Evolutionary conservation across 2,888 invertebrate genomes (phyloP), one percentile per base, ranked within the genome.

Genomic region (Ormyrus nitidulus): DNA sequence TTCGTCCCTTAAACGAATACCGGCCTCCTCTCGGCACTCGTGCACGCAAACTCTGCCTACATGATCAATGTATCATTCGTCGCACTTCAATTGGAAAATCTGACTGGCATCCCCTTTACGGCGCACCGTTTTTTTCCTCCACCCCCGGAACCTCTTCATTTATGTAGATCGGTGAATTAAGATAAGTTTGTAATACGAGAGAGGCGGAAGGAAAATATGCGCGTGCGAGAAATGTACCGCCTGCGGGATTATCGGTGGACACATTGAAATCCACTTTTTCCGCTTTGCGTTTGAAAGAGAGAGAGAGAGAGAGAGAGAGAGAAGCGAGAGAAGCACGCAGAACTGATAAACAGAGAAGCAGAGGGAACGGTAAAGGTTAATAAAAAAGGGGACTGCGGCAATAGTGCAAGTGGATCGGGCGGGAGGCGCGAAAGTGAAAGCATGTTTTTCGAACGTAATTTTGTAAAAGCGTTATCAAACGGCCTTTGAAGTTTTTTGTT

Each of bases 161-260:
- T 85, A 84, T 76, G 77, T 81, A 83, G 85, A 86, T 87, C 85
- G 83, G 81, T 84, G 75, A 5, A 34, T 34, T 34, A 34, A 59
- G 85, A 85, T 85, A 84, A 82, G 84, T 83, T 83, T 83, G 80
- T 82, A 79, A 84, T 48, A 7, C 13, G 3, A 19, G 19, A n/a
- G 5, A 44, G 10, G 8, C 9, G 49, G 54, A 76, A 61, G 68
- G 13, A 65, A 66, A 11, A n/a, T 6, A 9, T 10, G 11, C 54
- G 58, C 46, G 53, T 70, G 69, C 77, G 76, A 56, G 65, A 53
- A 61, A 62, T 58, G 69, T 59, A 62, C 70, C 68, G 70, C 9
- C 19, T 59, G 69, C 64, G 6, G 65, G 75, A 76, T 76, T 80
- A 75, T 72, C 75, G 71, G 66, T 49, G 54, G 59, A 66, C 71